phyloP scores from a whole-genome alignment of 2,113 vertebrate genomes.

The Cynoglossus semilaevis region DNA sequence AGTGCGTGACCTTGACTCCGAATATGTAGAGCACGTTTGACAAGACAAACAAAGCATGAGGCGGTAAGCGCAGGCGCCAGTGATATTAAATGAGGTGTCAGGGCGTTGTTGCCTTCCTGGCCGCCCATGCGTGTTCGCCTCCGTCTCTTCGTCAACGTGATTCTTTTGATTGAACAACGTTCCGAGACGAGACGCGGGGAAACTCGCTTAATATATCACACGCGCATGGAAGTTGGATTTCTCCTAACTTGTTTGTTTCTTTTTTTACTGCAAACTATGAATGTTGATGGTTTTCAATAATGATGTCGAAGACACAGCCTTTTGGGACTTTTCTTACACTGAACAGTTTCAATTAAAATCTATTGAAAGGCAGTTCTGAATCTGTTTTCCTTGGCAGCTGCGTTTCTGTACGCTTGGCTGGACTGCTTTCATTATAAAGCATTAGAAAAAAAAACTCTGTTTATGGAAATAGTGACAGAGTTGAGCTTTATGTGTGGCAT shows the following conservation, averaged over 20 bases:
- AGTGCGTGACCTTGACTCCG: conserved; percentile 60
- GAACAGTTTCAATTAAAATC: neutral
- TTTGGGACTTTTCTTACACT: conserved; percentile 8
- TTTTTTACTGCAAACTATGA: conserved; percentile 19
- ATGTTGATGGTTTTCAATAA: conserved; percentile 20
- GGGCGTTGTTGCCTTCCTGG: conserved; percentile 56
- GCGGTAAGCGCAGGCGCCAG: conserved; percentile 42
- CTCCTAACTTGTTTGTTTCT: neutral
- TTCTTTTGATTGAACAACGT: conserved; percentile 63
- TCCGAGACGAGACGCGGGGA: conserved; percentile 21
- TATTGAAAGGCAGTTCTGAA: conserved; percentile 1
- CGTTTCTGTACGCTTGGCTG: neutral
- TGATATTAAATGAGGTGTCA: conserved; percentile 61
- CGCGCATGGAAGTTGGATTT: neutral
- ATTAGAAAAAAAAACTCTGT: neutral
- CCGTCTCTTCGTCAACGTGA: conserved; percentile 53
- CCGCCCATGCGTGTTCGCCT: conserved; percentile 55
- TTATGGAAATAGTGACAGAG: conserved; percentile 20
- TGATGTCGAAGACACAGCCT: conserved; percentile 10
- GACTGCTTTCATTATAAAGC: conserved; percentile 14
- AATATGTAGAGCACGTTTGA: conserved; percentile 64
- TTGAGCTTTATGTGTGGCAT: conserved; percentile 28
- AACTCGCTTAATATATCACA: conserved; percentile 1
- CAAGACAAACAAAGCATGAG: conserved; percentile 68
- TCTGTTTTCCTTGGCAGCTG: conserved; percentile 8